Base-by-base conservation (phyloP, 2,888 invertebrate genomes). In the Ophion ellenae region DNA sequence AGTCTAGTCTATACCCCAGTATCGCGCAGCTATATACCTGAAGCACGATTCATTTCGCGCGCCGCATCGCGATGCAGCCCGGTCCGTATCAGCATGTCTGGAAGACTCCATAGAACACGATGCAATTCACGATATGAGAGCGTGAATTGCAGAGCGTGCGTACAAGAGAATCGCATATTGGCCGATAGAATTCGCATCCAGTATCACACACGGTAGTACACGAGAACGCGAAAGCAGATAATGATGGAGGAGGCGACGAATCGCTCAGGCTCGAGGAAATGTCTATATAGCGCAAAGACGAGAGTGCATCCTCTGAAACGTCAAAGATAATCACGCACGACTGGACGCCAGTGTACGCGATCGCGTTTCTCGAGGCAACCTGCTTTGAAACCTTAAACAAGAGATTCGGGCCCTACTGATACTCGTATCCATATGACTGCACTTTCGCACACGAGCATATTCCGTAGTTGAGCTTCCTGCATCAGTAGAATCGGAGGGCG, bases 261-360 rank as follows among this genome's bases (percentile, higher is more conserved):
- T 3, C 59, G 14, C 53, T 53, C 53, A 20, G 20, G 11, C 59
- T 28, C 59, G 24, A 69, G 59, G 28, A 28, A 69, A 69, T 59
- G 59, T 78, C 77, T 24, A 61, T 78, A 78, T 17, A 17, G 17
- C 59, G 32, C 28, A 69, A 28, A 28, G 61, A 7, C 28, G 20
- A 20, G 61, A 14, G 7, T 74, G 66, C 67, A 77, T 69, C 77
- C 40, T 32, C 53, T 53, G 66, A 67, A 77, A 77, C 69, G 59
- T 78, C 77, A 69, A 69, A 69, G 69, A 69, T 69, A 61, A 59
- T 40, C 28, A 45, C 28, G 59, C 57, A 28, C 59, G 28, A 69
- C 5, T 59, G 59, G 59, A 69, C 69, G 59, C 11, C 69, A 40
- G 47, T 14, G 20, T 9, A 17, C 17, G 59, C 10, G 59, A 59